Evolutionary conservation across 2,113 vertebrate genomes (phyloP), one percentile per base, ranked within the genome.

Genomic region (Melanotaenia duboulayi): DNA sequence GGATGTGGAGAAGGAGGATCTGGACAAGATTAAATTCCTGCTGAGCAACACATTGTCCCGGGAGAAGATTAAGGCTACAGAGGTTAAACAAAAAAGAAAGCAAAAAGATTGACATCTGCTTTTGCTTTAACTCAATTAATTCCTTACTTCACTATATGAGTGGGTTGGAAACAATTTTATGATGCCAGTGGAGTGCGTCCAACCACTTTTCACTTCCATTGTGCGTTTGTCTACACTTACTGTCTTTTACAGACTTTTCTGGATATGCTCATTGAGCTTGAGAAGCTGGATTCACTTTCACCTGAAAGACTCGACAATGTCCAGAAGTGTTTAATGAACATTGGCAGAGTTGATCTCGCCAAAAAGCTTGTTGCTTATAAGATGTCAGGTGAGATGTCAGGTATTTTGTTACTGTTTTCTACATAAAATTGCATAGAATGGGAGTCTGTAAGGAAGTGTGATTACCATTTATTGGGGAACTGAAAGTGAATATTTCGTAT

Each of bases 231-330:
- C 13, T 17, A 4, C n/a, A 12, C 51, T 4, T 46, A 19, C 24
- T 5, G n/a, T 32, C 82, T 57, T 11, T 80, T 2, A 66, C 87
- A 99, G 97, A 95, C 88, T 83, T 98, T 99, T 84, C 85, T 99
- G 63, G 94, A 95, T 67, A 71, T 99, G 57, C 78, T 96, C 28
- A 87, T 92, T 74, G 96, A 97, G 73, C 80, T 99, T 44, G 97
- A 99, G 89, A 98, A 96, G 66, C 61, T 92, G 68, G 94, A 95
- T 61, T 85, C 92, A 82, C 80, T 97, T 84, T 94, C 94, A 54
- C 89, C 94, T 13, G 89, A 95, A 83, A 93, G 92, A 3, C 74
- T 97, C 61, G 93, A 95, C 60, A 28, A 95, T n/a, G 75, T 98
- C 37, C 95, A 97, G 83, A 44, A 92, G 17, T 95, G 93, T 66